A percentile compares a stretch with the other conserved stretches of the same genome.
phyloP scores from a whole-genome alignment of 2,888 invertebrate genomes.

The Athetis lepigone region DNA sequence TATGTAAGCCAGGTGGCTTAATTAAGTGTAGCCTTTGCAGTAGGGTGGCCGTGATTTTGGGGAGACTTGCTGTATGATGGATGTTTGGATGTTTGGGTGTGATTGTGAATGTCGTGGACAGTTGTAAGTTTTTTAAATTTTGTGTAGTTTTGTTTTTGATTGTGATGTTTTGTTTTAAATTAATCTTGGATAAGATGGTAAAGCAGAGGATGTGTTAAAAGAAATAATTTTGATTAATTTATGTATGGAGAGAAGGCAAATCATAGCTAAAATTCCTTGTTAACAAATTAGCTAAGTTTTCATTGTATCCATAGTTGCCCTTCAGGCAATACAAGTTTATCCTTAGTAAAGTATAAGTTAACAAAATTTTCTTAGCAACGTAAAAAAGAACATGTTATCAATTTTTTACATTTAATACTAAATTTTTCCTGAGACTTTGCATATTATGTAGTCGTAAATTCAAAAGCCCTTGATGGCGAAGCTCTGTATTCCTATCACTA shows the following conservation, averaged over 20 bases:
- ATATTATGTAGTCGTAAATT: too few relatives aligned
- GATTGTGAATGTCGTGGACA: not conserved
- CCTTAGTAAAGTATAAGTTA: not conserved
- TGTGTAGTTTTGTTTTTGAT: not conserved
- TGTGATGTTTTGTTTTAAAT: not conserved
- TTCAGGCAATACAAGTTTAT: not conserved
- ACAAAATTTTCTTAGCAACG: not conserved
- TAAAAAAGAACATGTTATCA: not conserved
- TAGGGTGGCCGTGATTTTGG: slow-evolving; percentile 45
- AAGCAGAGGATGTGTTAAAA: too few relatives aligned
- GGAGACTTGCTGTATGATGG: slow-evolving; percentile 14
- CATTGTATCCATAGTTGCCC: not conserved
- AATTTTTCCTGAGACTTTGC: too few relatives aligned
- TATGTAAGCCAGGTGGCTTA: slow-evolving; percentile 67
- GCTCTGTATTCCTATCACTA: too few relatives aligned
- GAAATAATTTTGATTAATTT: too few relatives aligned
- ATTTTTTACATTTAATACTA: too few relatives aligned
- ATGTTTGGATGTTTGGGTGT: slow-evolving; percentile 21
- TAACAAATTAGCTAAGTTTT: too few relatives aligned
- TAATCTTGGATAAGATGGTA: too few relatives aligned
- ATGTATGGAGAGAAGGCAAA: too few relatives aligned
- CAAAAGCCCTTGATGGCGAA: too few relatives aligned
- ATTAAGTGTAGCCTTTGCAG: slow-evolving; percentile 63
- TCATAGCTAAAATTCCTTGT: too few relatives aligned
- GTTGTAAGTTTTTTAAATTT: not conserved